These are phyloP conservation scores for Stratiolaelaps scimitus DNA, from an alignment of 1,140 invertebrate species.

Conservation along the genomic window DNA sequence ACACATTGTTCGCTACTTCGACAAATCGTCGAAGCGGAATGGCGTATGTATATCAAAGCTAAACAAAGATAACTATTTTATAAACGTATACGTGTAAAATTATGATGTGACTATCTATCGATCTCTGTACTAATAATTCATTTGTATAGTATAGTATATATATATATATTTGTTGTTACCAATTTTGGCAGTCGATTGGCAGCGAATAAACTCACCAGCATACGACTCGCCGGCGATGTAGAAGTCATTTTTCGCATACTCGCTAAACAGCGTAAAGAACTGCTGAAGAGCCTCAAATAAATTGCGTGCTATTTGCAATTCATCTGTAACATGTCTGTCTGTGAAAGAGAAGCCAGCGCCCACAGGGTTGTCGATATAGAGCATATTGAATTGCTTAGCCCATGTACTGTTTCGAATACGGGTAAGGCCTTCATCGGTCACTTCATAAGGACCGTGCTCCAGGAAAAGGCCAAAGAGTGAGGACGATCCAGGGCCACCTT, in stretches of 20 bases:
- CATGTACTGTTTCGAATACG: conserved; percentile 27
- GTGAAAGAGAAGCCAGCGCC: conserved; percentile 30
- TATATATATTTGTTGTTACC: too few species aligned
- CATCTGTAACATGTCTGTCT: conserved; percentile 32
- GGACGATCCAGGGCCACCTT: conserved; percentile 53
- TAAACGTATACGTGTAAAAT: too few species aligned
- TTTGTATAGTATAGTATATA: background rate
- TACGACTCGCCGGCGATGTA: conserved; percentile 76
- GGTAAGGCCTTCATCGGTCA: background rate
- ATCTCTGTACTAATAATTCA: too few species aligned
- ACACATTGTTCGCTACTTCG: too few species aligned
- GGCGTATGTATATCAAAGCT: too few species aligned
- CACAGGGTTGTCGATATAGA: conserved; percentile 44
- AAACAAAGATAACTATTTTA: conserved; percentile 31
- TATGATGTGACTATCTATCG: too few species aligned
- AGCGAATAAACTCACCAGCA: conserved; percentile 55
- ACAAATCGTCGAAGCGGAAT: too few species aligned
- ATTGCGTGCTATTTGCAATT: conserved; percentile 34
- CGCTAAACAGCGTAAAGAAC: conserved; percentile 59
- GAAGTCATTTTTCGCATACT: conserved; percentile 53
- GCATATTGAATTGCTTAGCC: conserved; percentile 34
- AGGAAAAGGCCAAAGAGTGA: background rate
- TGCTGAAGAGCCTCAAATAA: conserved; percentile 43
- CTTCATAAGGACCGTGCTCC: background rate
- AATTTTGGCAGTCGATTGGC: too few species aligned